Conservation (phyloP, 1,140 invertebrate genomes). For the Metopolophium dirhodum region DNA sequence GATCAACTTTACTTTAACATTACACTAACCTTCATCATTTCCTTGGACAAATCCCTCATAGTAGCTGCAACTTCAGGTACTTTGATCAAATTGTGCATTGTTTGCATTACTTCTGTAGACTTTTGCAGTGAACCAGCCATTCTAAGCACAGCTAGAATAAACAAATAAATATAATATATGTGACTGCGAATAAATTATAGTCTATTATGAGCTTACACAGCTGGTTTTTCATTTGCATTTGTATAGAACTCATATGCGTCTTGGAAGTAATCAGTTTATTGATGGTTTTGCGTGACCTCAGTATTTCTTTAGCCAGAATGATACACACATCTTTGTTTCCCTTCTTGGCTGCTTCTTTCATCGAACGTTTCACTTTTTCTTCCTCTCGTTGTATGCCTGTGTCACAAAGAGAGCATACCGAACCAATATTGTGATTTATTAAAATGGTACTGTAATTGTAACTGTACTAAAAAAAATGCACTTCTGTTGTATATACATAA, state of each 20-base stretch:
- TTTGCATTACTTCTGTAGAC: conserved; percentile 96
- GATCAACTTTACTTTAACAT: not conserved
- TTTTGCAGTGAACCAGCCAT: conserved; percentile 90
- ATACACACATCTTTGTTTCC: conserved; percentile 93
- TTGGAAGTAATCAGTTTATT: conserved; percentile 93
- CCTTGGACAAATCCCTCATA: conserved; percentile 97
- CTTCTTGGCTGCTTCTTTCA: conserved; percentile 97
- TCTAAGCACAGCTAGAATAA: conserved; percentile 77
- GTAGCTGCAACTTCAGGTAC: conserved; percentile 93
- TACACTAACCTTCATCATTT: conserved; percentile 87
- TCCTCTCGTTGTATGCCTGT: conserved; percentile 94
- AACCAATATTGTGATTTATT: not conserved
- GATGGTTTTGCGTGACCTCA: conserved; percentile 87
- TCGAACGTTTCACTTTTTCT: conserved; percentile 90
- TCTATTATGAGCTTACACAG: conserved; percentile 70
- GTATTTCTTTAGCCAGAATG: conserved; percentile 94
- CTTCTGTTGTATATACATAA: not conserved
- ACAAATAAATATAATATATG: conserved; percentile 19
- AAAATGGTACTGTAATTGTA: not conserved
- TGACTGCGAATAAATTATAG: not conserved
- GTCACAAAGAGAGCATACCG: not conserved
- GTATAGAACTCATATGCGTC: conserved; percentile 96
- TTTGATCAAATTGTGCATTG: conserved; percentile 90
- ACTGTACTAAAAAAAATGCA: not conserved
- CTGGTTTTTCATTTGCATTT: conserved; percentile 98